These are phyloP conservation scores for Psilopogon haemacephalus DNA, from an alignment of 2,113 vertebrate genomes.

Conservation along the genomic window DNA sequence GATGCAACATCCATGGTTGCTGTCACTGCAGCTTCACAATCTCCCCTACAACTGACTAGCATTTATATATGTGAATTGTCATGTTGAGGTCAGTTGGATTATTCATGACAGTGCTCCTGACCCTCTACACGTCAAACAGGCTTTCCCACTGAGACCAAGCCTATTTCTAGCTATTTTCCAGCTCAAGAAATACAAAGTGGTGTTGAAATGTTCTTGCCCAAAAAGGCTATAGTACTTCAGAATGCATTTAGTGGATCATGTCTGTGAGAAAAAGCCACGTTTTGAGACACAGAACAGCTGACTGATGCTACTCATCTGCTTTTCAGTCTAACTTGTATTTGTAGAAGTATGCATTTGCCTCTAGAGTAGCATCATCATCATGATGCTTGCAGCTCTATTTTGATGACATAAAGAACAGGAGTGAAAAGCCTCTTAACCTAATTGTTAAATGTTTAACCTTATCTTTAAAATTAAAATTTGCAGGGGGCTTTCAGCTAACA, in stretches of 20 bases:
- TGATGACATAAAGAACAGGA: neutral
- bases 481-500: neutral
- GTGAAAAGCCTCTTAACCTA: neutral
- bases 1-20: neutral
- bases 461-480: neutral
- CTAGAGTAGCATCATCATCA: neutral
- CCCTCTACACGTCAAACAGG: neutral
- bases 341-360: neutral
- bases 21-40: neutral
- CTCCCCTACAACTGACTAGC: neutral
- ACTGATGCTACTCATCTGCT: neutral
- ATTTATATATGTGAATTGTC: neutral
- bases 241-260: constrained; percentile 15
- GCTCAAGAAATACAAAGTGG: constrained; percentile 22
- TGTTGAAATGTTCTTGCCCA: constrained; percentile 25
- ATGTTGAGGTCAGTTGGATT: neutral
- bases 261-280: constrained; percentile 1
- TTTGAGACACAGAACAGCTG: constrained; percentile 4
- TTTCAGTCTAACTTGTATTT: constrained; percentile 11
- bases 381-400: neutral
- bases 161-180: constrained; percentile 11
- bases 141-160: neutral
- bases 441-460: neutral
- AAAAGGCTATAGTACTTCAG: constrained; percentile 16
- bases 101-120: neutral